phyloP scores from a whole-genome alignment of 2,888 invertebrate species.

The Tetranychus truncatus region DNA sequence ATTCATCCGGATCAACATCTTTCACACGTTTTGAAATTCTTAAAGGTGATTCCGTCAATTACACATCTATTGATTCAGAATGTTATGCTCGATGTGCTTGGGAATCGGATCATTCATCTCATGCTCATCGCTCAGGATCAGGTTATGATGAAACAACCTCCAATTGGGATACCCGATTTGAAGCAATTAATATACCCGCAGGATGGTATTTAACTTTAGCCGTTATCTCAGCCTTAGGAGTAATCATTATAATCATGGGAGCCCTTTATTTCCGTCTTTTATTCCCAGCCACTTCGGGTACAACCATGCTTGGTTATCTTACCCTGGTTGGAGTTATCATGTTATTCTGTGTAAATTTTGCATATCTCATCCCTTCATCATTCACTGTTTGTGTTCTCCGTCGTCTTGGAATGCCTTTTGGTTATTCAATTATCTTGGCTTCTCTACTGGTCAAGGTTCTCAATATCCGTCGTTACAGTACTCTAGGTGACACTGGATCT shows the following conservation, averaged over 20 bases:
- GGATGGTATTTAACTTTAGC: constrained; percentile 21
- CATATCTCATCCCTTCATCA: constrained; percentile 34
- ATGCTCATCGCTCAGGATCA: background rate
- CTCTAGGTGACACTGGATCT: background rate
- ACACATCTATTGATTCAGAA: constrained; percentile 1
- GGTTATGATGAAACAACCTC: background rate
- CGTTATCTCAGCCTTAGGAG: constrained; percentile 32
- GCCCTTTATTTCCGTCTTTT: constrained; percentile 34
- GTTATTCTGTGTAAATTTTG: constrained; percentile 34
- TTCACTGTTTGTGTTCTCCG: constrained; percentile 34
- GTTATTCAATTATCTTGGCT: constrained; percentile 35
- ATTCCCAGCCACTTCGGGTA: constrained; percentile 33
- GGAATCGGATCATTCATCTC: background rate
- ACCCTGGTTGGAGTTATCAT: constrained; percentile 34
- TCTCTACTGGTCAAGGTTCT: constrained; percentile 35
- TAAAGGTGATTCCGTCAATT: background rate
- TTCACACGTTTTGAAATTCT: background rate
- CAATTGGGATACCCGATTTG: background rate
- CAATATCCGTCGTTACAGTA: constrained; percentile 33
- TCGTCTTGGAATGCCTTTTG: constrained; percentile 34
- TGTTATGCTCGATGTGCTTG: background rate
- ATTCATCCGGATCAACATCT: constrained; percentile 1
- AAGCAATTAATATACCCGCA: constrained; percentile 1
- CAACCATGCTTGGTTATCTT: constrained; percentile 34
- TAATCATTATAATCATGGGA: constrained; percentile 32